Conservation (phyloP, 2,888 invertebrate species). For the Luperina nickerlii region DNA sequence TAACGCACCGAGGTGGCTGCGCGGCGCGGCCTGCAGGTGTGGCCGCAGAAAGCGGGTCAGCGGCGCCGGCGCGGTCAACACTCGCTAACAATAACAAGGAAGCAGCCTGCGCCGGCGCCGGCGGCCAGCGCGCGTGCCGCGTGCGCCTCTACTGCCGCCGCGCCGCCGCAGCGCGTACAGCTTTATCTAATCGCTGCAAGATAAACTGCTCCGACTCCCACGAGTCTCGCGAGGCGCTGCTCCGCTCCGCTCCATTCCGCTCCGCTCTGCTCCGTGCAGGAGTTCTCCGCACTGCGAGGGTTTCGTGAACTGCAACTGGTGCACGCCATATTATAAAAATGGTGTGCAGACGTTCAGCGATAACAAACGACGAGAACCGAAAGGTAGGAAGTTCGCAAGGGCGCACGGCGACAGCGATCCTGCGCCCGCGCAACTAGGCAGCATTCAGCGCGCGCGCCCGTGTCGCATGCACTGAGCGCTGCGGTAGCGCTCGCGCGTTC, state of each 20-base stretch:
- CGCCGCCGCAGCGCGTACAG: slow-evolving; percentile 71
- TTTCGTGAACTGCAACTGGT: slow-evolving; percentile 68
- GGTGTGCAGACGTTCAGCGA: slow-evolving; percentile 70
- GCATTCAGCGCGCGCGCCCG: slow-evolving; percentile 12
- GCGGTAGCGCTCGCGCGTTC: slow-evolving; percentile 28
- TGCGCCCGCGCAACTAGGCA: slow-evolving; percentile 35
- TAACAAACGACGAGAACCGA: slow-evolving; percentile 62
- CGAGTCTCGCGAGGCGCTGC: slow-evolving; percentile 67
- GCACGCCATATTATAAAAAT: slow-evolving; percentile 73
- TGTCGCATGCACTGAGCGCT: slow-evolving; percentile 23
- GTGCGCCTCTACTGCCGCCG: slow-evolving; percentile 78
- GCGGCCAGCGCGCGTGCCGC: slow-evolving; percentile 71
- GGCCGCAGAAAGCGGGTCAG: slow-evolving; percentile 68
- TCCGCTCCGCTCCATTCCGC: slow-evolving; percentile 21
- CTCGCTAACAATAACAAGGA: slow-evolving; percentile 81
- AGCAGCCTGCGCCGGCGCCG: slow-evolving; percentile 62
- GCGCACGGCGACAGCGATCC: slow-evolving; percentile 40
- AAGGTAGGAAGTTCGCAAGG: slow-evolving; percentile 42
- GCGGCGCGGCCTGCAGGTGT: slow-evolving; percentile 39
- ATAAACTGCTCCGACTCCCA: slow-evolving; percentile 77
- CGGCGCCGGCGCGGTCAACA: slow-evolving; percentile 77
- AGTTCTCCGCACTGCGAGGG: slow-evolving; percentile 1
- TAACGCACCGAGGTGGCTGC: slow-evolving; percentile 33
- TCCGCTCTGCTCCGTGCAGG: slow-evolving; percentile 10
- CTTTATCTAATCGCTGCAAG: slow-evolving; percentile 86